Base-by-base conservation (phyloP, 2,113 vertebrate genomes). In the Thymallus thymallus region DNA sequence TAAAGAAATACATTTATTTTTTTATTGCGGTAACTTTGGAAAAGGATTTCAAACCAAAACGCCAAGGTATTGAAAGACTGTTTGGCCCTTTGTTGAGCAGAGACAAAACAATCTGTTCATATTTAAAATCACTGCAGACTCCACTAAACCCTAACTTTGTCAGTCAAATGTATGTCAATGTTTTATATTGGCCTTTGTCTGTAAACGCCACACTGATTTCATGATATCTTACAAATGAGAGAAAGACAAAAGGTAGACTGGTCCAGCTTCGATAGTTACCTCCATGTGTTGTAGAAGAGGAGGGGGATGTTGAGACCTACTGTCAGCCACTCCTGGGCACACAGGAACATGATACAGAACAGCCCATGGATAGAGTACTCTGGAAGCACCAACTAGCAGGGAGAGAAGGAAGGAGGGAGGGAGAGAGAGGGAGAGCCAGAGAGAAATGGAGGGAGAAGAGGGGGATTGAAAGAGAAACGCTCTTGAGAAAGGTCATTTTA, bases 261-360 rank as follows among this genome's bases (percentile, higher is more conserved):
- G 16, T 16, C 48, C 16, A 51, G 48, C 48, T 51, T 51, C 48
- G 5, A 63, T 80, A 86, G 77, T 95, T 92, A 99, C 97, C 97
- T 96, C 98, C 97, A 99, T 23, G 97, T 95, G 89, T 99, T 97
- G 87, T 98, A 98, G 92, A 98, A 97, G 72, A 99, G 95, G 46
- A 99, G 90, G 3, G 98, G 97, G 72, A 96, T 89, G 30, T 99
- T 99, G 76, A 99, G 94, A 0, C 97, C 98, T 76, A 98, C 93
- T 0, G 97, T 99, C 69, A 99, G 94, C 98, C 98, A 99, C 87
- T 99, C 95, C 58, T 98, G 96, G 7, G 97, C 96, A 5, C 98
- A 99, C 76, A 99, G 90, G 91, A 99, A 99, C 98, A 99, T 99
- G 83, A 98, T 93, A 83, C 98, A 99, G 93, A 99, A 99, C 76